Evolutionary conservation across 2,797 vertebrate genomes (phyloP), one percentile per base, ranked within the genome.

Genomic region (Anabas testudineus): DNA sequence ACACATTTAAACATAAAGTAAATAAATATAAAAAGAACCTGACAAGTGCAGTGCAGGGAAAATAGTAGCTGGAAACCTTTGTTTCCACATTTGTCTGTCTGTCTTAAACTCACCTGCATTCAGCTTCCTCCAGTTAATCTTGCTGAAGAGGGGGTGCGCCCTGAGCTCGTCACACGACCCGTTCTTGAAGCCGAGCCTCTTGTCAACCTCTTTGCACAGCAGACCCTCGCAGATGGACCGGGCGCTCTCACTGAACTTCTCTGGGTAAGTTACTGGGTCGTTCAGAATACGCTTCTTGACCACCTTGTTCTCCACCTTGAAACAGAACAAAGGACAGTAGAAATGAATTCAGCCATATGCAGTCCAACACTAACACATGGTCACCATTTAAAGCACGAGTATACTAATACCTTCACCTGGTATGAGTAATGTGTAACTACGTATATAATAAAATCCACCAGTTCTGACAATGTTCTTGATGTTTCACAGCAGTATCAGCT

Each of bases 121-220:
- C 0, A 97, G 95, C 62, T 96, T 95, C 57, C 95, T 94, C 96
- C 96, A 97, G 89, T 95, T 95, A 56, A 97, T 84, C 12, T 78
- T 51, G 0, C 60, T 85, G 80, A 97, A 97, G 83, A 97, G 94
- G 0, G 90, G 63, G 2, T 94, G 93, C 0, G 26, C 56, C 30
- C 95, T 91, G 24, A 98, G 80, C 45, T 92, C 88, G 0, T 95
- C 91, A 15, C 96, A 97, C 0, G 76, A 83, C 0, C 89, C 90
- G 0, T 93, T 87, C 67, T 64, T 92, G 84, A 97, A 97, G 21
- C 96, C 95, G 32, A 96, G 57, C 34, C 97, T 92, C 66, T 86
- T 85, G 53, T 90, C 88, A 0, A 93, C 92, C 19, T 96, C 94
- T 81, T 95, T 96, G 57, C 85, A 83, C 80, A 98, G 85, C 80